Evolutionary conservation across 2,113 vertebrate genomes (phyloP).

Genomic region (Dasyurus viverrinus): DNA sequence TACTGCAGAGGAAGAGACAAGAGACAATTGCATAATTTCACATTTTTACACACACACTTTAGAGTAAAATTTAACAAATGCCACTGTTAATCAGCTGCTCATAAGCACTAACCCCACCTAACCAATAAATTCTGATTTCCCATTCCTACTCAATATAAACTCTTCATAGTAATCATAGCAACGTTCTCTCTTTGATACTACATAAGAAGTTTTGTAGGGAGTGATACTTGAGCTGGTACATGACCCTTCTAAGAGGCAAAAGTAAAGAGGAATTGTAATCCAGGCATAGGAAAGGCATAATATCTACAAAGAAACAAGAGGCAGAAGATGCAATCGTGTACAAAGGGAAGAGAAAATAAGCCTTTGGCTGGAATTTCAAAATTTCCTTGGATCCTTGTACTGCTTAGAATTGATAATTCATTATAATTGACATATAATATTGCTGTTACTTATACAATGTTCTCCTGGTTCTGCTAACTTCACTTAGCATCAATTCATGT

Average conservation of each 20-base stretch:
- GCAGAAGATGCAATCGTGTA: not conserved
- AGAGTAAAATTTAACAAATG: not conserved
- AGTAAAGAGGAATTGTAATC: not conserved
- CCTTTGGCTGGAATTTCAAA: not conserved
- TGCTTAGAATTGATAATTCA: not conserved
- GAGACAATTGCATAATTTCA: not conserved
- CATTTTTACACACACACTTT: not conserved
- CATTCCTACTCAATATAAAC: not conserved
- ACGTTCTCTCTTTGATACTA: not conserved
- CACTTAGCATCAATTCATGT: not conserved
- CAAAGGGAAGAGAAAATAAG: not conserved
- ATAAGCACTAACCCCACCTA: not conserved
- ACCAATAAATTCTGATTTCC: not conserved
- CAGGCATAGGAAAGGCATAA: not conserved
- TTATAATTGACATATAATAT: not conserved
- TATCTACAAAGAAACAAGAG: not conserved
- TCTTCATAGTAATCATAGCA: not conserved
- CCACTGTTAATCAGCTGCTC: not conserved
- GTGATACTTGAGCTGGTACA: not conserved
- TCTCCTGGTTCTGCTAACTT: not conserved
- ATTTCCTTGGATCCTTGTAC: not conserved
- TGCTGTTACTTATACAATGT: not conserved
- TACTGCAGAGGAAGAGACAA: not conserved
- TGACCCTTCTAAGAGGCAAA: not conserved
- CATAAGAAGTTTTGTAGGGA: not conserved